Evolutionary conservation across 2,113 vertebrate species (phyloP).

Genomic region (Capreolus pygargus): DNA sequence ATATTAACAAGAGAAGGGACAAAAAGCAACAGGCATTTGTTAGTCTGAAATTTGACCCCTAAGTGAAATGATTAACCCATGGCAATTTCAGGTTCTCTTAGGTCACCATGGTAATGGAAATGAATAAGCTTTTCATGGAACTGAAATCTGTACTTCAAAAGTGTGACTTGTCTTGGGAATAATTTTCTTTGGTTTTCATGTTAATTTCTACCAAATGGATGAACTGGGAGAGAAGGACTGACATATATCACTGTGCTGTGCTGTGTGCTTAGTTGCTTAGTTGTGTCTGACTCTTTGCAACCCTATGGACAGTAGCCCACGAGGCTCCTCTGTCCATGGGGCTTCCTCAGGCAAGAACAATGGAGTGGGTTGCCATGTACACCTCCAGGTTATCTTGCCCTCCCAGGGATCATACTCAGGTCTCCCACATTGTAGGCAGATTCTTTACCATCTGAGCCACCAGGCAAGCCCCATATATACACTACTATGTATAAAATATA

Average conservation of each 20-base stretch:
- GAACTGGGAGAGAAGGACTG: neutral
- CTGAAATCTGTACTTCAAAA: slow-evolving; percentile 47
- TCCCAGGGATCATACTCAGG: neutral
- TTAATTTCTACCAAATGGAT: slow-evolving; percentile 29
- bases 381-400: neutral
- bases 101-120: slow-evolving; percentile 62
- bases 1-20: slow-evolving; percentile 13
- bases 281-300: neutral
- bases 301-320: neutral
- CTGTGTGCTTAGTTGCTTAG: neutral
- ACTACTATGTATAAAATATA: neutral
- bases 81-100: slow-evolving; percentile 49
- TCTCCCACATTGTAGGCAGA: neutral
- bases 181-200: slow-evolving; percentile 35
- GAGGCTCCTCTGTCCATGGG: neutral
- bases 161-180: slow-evolving; percentile 1
- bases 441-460: neutral
- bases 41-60: neutral
- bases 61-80: neutral
- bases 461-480: neutral
- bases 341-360: neutral
- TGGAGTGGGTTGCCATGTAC: neutral
- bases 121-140: slow-evolving; percentile 48
- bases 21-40: neutral
- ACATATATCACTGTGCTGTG: neutral